A percentile compares a stretch with the other conserved stretches of the same genome.
Evolutionary conservation across 2,797 vertebrate species (phyloP).

Genomic region (Hydrocynus forskahlii): DNA sequence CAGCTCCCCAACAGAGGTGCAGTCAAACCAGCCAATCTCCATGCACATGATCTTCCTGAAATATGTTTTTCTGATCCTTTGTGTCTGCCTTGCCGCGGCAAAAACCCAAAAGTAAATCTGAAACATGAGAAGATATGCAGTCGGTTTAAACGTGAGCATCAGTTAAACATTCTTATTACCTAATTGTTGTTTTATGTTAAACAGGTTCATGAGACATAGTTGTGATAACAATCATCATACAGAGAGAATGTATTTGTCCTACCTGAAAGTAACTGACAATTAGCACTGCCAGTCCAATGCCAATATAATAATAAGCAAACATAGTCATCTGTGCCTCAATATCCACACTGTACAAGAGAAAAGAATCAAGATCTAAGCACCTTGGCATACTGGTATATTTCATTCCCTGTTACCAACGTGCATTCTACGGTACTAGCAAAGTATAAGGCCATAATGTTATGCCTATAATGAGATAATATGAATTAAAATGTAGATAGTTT

Average conservation of each 20-base stretch:
- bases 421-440: not conserved
- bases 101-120: conserved; percentile 82
- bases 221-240: not conserved
- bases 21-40: conserved; percentile 87
- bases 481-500: conserved; percentile 4
- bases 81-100: conserved; percentile 77
- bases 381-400: not conserved
- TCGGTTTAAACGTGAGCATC: not conserved
- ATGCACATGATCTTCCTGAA: conserved; percentile 84
- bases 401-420: not conserved
- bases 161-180: not conserved
- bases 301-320: conserved; percentile 82
- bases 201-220: not conserved
- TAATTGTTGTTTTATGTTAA: not conserved
- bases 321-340: conserved; percentile 79
- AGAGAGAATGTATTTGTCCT: conserved; percentile 23
- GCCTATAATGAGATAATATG: not conserved
- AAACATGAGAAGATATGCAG: not conserved
- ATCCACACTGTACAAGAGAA: conserved; percentile 70
- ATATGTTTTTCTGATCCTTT: conserved; percentile 77
- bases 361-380: conserved; percentile 10
- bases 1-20: conserved; percentile 82
- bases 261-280: conserved; percentile 82
- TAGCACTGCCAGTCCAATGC: conserved; percentile 75
- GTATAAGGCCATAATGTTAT: no score